These are phyloP conservation scores for Phrynosoma platyrhinos DNA, from an alignment of 2,113 vertebrate genomes.

Conservation along the genomic window DNA sequence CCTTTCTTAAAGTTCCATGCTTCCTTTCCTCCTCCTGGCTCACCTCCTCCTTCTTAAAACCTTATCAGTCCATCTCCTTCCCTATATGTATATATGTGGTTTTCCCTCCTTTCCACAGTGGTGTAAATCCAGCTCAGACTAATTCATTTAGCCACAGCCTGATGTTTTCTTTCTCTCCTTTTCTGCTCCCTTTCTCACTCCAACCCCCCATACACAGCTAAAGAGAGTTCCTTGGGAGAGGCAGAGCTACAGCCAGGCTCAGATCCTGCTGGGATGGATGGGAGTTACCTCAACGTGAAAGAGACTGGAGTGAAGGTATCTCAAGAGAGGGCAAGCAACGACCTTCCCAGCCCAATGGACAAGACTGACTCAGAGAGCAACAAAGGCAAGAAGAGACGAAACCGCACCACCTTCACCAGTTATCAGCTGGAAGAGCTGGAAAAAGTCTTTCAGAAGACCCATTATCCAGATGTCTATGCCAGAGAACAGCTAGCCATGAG, in stretches of 20 bases:
- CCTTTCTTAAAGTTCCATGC: neutral
- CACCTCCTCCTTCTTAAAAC: neutral
- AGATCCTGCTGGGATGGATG: constrained; percentile 91
- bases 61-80: neutral
- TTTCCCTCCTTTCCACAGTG: neutral
- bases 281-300: constrained; percentile 92
- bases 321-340: constrained; percentile 84
- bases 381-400: constrained; percentile 97
- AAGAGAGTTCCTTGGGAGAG: constrained; percentile 89
- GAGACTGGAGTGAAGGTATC: constrained; percentile 84
- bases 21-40: neutral
- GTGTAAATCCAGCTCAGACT: neutral
- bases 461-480: constrained; percentile 97
- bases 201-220: constrained; percentile 77
- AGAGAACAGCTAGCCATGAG: constrained; percentile 97
- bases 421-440: constrained; percentile 99
- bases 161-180: constrained; percentile 42
- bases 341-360: constrained; percentile 88
- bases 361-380: constrained; percentile 93
- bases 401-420: constrained; percentile 98
- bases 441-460: constrained; percentile 99
- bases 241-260: constrained; percentile 86
- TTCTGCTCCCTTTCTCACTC: neutral
- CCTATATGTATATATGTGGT: accelerated
- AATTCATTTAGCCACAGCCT: constrained; percentile 19